phyloP scores from a whole-genome alignment of 2,797 vertebrate species.

The Tachyglossus aculeatus region DNA sequence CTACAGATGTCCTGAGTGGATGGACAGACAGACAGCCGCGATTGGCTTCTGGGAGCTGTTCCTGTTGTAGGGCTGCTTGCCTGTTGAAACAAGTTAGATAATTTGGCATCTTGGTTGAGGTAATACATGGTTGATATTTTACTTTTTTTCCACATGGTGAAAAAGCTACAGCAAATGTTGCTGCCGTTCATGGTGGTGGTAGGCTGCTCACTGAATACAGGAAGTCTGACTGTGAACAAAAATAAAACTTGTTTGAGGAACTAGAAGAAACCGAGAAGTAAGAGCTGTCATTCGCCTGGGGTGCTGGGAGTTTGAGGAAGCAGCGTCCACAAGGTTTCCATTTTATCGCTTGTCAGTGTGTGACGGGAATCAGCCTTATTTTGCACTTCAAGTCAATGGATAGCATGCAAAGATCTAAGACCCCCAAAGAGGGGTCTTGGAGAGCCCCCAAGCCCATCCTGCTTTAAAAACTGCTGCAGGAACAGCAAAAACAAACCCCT shows the following conservation, averaged over 20 bases:
- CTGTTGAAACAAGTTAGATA: constrained; percentile 84
- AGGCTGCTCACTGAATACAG: constrained; percentile 67
- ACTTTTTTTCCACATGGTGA: constrained; percentile 77
- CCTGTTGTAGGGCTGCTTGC: constrained; percentile 89
- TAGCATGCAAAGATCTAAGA: background rate
- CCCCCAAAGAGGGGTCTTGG: background rate
- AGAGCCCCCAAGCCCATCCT: background rate
- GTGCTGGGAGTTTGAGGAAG: constrained; percentile 69
- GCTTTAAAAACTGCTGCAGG: too few species aligned
- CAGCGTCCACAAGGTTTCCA: constrained; percentile 62
- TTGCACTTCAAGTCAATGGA: constrained; percentile 14
- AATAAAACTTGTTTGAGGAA: constrained; percentile 80
- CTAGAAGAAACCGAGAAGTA: constrained; percentile 59
- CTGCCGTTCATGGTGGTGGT: constrained; percentile 61
- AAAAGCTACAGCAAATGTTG: constrained; percentile 66
- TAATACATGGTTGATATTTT: constrained; percentile 80
- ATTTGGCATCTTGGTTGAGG: constrained; percentile 76
- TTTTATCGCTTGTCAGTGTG: constrained; percentile 49
- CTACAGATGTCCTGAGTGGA: constrained; percentile 96
- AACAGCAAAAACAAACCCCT: too few species aligned
- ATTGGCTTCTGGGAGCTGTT: constrained; percentile 79
- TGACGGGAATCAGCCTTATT: constrained; percentile 32
- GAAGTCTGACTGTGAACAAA: constrained; percentile 65
- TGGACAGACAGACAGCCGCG: constrained; percentile 84
- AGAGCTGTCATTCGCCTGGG: constrained; percentile 31